Evolutionary conservation across 2,888 invertebrate genomes (phyloP).

Genomic region (Theretra japonica): DNA sequence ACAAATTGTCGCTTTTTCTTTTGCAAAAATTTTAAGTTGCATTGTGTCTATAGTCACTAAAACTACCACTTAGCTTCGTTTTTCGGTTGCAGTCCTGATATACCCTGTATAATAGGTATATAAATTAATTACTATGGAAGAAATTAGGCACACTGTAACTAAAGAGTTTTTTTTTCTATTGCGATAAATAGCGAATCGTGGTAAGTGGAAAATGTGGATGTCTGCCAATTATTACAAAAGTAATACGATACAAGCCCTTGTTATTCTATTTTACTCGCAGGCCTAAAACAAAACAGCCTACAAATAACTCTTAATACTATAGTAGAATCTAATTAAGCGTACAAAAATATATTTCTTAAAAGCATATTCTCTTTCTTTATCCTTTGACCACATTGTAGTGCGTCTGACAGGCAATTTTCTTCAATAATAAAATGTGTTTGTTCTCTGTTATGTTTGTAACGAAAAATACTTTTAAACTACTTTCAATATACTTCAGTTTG

Average conservation of each 20-base stretch:
- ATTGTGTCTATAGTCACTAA: too few species aligned
- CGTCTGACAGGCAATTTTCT: slow-evolving; percentile 77
- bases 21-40: too few species aligned
- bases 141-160: too few species aligned
- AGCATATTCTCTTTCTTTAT: slow-evolving; percentile 56
- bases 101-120: too few species aligned
- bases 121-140: too few species aligned
- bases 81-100: too few species aligned
- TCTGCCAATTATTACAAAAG: background rate
- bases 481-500: slow-evolving; percentile 24
- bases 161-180: too few species aligned
- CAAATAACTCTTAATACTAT: slow-evolving; percentile 3
- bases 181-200: too few species aligned
- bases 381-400: slow-evolving; percentile 69
- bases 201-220: too few species aligned
- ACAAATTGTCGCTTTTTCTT: too few species aligned
- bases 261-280: background rate
- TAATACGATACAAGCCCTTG: background rate
- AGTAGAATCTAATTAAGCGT: slow-evolving; percentile 18
- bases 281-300: background rate
- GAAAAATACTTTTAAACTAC: slow-evolving; percentile 27
- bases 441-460: slow-evolving; percentile 39
- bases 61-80: too few species aligned
- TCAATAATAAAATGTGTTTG: slow-evolving; percentile 62
- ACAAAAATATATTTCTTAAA: slow-evolving; percentile 44